Conservation (phyloP, 2,888 invertebrate species). For the Ochropacha duplaris region DNA sequence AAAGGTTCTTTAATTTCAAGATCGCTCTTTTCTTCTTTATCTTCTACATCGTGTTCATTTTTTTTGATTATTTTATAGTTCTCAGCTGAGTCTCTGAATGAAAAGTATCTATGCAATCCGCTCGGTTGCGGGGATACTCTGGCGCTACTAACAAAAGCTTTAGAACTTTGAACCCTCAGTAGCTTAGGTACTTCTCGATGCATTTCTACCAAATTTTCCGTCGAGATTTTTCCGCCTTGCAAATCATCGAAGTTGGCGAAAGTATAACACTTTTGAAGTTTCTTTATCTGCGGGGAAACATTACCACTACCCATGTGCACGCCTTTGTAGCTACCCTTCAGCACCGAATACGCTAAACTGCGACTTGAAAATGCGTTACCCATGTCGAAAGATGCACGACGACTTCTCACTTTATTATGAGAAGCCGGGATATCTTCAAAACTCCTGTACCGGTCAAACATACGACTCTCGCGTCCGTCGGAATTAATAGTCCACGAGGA, state of each 20-base stretch:
- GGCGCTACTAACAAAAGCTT: conserved; percentile 30
- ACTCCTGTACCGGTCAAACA: conserved; percentile 56
- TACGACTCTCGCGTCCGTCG: conserved; percentile 37
- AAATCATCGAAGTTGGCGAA: conserved; percentile 50
- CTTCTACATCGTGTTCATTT: conserved; percentile 18
- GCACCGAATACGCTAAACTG: conserved; percentile 50
- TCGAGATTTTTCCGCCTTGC: conserved; percentile 27
- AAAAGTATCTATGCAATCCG: conserved; percentile 45
- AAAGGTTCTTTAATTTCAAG: conserved; percentile 33
- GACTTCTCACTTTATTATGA: conserved; percentile 63
- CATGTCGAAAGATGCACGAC: conserved; percentile 65
- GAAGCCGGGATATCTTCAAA: conserved; percentile 74
- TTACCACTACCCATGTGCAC: conserved; percentile 44
- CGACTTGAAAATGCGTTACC: conserved; percentile 40
- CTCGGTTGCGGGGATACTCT: conserved; percentile 50
- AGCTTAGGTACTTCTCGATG: conserved; percentile 7
- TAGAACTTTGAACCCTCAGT: conserved; percentile 18
- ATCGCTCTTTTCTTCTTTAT: conserved; percentile 24
- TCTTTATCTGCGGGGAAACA: conserved; percentile 61
- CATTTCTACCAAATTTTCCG: conserved; percentile 23
- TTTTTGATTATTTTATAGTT: conserved; percentile 30
- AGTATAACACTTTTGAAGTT: conserved; percentile 61
- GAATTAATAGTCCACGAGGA: conserved; percentile 64
- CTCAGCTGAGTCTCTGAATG: conserved; percentile 36
- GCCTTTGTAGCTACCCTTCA: conserved; percentile 63